Evolutionary conservation across 2,797 vertebrate species (phyloP).

Genomic region (Acanthis flammea): DNA sequence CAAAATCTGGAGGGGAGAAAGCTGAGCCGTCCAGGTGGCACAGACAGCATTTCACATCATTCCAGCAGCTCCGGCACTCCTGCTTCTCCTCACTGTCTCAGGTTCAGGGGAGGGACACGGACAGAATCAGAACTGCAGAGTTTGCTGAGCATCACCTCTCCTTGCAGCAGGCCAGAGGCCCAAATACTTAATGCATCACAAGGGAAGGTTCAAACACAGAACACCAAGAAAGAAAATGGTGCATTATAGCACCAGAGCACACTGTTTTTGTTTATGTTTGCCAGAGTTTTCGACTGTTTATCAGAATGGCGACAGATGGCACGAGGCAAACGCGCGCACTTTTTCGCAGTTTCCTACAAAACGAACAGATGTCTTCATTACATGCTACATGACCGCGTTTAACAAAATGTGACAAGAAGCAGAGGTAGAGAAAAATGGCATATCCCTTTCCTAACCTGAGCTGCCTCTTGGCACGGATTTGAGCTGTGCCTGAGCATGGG

Average conservation of each 20-base stretch:
- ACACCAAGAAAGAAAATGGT: conserved; percentile 23
- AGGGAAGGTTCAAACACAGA: not conserved
- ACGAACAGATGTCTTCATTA: conserved; percentile 73
- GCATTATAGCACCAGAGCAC: not conserved
- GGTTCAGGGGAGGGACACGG: not conserved
- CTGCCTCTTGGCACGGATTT: conserved; percentile 53
- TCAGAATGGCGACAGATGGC: conserved; percentile 68
- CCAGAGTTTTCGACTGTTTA: conserved; percentile 64
- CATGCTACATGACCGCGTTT: conserved; percentile 60
- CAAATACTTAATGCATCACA: not conserved
- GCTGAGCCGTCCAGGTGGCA: conserved; percentile 28
- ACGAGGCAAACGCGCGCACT: conserved; percentile 37
- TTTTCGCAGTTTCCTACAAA: conserved; percentile 70
- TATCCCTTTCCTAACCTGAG: conserved; percentile 49
- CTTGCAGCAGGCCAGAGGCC: not conserved
- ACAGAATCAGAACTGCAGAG: not conserved
- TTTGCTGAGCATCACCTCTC: not conserved
- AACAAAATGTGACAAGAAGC: conserved; percentile 71
- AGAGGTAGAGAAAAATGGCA: conserved; percentile 64
- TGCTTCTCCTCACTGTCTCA: not conserved
- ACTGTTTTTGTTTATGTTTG: conserved; percentile 55
- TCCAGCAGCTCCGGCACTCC: not conserved
- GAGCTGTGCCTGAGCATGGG: conserved; percentile 13
- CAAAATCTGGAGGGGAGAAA: conserved; percentile 14
- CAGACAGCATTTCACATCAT: conserved; percentile 21